A percentile compares a stretch with the other conserved stretches of the same genome.
Conservation (phyloP, 2,797 vertebrate species). For the Rhinogobio ventralis region DNA sequence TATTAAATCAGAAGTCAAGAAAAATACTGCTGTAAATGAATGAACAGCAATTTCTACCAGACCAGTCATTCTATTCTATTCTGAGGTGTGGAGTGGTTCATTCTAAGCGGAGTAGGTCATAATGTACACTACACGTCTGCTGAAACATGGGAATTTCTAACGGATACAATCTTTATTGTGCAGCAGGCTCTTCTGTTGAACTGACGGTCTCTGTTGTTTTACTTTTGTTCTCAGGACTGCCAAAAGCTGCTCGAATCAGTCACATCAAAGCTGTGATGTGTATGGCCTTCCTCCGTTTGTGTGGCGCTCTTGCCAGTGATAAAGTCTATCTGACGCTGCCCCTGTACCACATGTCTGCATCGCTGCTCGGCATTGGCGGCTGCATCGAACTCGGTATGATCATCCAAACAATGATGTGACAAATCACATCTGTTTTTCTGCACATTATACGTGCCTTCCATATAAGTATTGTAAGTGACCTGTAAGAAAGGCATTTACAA, state of each 20-base stretch:
- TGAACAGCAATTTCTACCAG: background rate
- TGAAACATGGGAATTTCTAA: background rate
- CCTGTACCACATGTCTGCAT: constrained; percentile 91
- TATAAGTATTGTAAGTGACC: background rate
- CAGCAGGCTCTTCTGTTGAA: background rate
- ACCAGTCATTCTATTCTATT: background rate
- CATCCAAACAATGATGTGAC: background rate
- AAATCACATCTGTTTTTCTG: background rate
- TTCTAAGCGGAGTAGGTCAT: background rate
- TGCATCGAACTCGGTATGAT: constrained; percentile 86
- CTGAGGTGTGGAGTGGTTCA: background rate
- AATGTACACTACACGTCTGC: background rate
- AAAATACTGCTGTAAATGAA: background rate
- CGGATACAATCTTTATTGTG: background rate
- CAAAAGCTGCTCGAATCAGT: constrained; percentile 88
- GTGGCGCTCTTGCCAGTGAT: constrained; percentile 79
- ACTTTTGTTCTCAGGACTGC: constrained; percentile 77
- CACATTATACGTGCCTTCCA: background rate
- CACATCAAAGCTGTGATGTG: constrained; percentile 87
- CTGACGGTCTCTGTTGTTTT: background rate
- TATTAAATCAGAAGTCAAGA: background rate
- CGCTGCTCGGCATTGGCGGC: constrained; percentile 86
- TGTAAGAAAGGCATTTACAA: constrained; percentile 13
- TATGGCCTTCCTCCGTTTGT: constrained; percentile 84
- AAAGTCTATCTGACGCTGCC: constrained; percentile 88